Evolutionary conservation across 2,888 invertebrate genomes (phyloP), one percentile per base, ranked within the genome.

Genomic region (Pteria penguin): DNA sequence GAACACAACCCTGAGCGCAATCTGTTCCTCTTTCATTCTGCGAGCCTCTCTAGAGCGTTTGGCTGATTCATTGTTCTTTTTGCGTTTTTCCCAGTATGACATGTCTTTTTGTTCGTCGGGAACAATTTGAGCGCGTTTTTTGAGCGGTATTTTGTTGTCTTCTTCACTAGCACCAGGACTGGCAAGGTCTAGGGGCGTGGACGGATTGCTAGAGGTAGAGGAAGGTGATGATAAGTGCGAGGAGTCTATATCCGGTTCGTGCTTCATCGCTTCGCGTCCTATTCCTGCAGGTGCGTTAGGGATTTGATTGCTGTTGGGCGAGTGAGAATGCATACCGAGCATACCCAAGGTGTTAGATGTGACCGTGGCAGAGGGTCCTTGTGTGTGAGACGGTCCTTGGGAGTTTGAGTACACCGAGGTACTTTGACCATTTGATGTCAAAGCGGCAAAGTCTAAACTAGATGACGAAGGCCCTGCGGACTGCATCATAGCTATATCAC

Each of bases 51-150:
- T 85, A 1, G 92, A 92, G 63, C 92, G 83, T 74, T 91, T 90
- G 4, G 93, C 93, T 5, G 92, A 92, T 72, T 92, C 92, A 78
- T 93, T 93, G 84, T 93, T 93, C 82, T 92, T 91, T 75, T 89
- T 87, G n/a, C 93, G 86, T 65, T 92, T 90, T 67, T 92, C 92
- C 89, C 90, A 90, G 75, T 93, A 93, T 18, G 74, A 62, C 32
- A 84, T 86, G 82, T 92, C 92, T 77, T 92, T 92, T 69, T 84
- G 80, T 22, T 67, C 29, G 3, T 86, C 87, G 0, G 89, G 88
- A 24, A 90, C 83, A 24, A 72, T 66, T 32, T 76, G 79, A 27
- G 85, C 79, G 4, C 88, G 80, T 76, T 89, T 89, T 75, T 90
- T 90, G n/a, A 86, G 87, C 1, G 86, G 89, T 45, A 81, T 75